Evolutionary conservation across 1,140 invertebrate genomes (phyloP).

Genomic region (Drosophila jambulina): DNA sequence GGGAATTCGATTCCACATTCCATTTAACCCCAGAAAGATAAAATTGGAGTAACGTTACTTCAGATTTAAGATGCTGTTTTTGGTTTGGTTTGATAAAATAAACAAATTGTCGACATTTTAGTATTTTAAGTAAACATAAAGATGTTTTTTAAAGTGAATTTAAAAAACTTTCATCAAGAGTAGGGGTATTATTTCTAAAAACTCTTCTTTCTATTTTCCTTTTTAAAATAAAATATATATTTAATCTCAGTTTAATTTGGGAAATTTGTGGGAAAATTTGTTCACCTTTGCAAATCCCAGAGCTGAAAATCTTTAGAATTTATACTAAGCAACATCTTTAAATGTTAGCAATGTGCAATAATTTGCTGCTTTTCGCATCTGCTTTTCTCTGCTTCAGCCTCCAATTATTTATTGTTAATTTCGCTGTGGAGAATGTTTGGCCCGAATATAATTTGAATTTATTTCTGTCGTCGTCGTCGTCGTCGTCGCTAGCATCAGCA

Average conservation of each 20-base stretch:
- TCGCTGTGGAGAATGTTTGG: conserved; percentile 20
- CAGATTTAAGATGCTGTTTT: no score
- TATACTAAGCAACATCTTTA: conserved; percentile 5
- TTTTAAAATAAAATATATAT: neutral
- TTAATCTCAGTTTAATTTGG: neutral
- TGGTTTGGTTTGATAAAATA: no score
- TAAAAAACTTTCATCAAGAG: neutral
- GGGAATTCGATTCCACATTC: conserved; percentile 25
- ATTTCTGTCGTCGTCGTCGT: conserved; percentile 52
- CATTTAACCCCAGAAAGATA: conserved; percentile 1
- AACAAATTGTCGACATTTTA: no score
- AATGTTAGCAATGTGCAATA: conserved; percentile 18
- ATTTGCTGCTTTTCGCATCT: conserved; percentile 22
- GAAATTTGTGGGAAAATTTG: neutral
- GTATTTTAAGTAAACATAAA: no score
- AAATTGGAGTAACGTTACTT: no score
- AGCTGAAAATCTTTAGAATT: conserved; percentile 15
- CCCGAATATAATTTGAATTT: conserved; percentile 60
- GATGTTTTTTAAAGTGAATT: neutral
- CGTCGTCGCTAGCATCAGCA: neutral
- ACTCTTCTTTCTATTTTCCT: neutral
- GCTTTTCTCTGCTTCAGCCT: conserved; percentile 12
- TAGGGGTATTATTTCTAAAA: neutral
- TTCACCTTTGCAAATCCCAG: neutral
- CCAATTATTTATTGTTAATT: conserved; percentile 36